Base-by-base conservation (phyloP, 2,113 vertebrate genomes). In the Microtus oregoni region DNA sequence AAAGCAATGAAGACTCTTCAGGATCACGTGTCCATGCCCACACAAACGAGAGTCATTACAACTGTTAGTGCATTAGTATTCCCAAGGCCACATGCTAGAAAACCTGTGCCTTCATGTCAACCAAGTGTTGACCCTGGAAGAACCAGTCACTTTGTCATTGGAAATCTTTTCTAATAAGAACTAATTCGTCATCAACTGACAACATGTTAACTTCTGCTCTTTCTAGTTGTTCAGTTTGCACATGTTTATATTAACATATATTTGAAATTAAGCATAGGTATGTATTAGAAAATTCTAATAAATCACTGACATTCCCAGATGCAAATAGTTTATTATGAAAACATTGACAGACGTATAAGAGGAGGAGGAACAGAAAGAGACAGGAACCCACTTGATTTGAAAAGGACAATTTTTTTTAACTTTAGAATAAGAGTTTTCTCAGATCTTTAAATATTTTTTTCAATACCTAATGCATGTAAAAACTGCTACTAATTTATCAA, bases 281-380 rank as follows among this genome's bases (percentile, higher is more conserved):
- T 87, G 38, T 55, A 3, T 73, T 81, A 75, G 55, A 93, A 92
- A 92, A 72, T 92, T 96, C 65, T 77, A 93, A 92, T 61, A 52
- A 75, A 35, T 41, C 58, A 26, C 20, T 11, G 44, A 15, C 19
- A 63, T 94, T 89, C 24, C 28, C 55, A 58, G 13, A 94, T 70
- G 47, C 50, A 95, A 91, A 88, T 20, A 9, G 7, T 38, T 83
- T 87, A 55, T 55, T 70, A 22, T 38, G 81, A 89, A 95, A 90
- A 44, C 75, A 7, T 20, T 83, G 15, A 86, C 72, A 78, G 83
- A 65, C 50, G 7, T 38, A 58, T 28, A 4, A 78, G 38, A 35
- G 22, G 30, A 79, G 10, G 26, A 47, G 41, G 58, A 88, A 41
- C 2, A 50, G 35, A 90, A 75, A 92, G 9, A 77, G 52, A 10